These are phyloP conservation scores for Hyles lineata DNA, from an alignment of 2,888 invertebrate genomes.

Conservation along the genomic window DNA sequence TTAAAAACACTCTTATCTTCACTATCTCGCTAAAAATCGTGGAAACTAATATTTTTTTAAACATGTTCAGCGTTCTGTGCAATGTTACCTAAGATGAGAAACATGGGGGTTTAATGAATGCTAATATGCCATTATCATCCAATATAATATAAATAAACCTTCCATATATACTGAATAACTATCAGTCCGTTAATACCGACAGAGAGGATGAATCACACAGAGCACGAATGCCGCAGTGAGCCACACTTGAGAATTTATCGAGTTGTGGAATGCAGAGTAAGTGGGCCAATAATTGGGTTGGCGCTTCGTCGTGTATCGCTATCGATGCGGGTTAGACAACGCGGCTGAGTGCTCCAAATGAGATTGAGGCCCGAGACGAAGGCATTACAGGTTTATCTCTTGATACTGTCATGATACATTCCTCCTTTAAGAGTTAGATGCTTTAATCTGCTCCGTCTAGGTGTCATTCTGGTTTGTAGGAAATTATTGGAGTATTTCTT, in stretches of 20 bases:
- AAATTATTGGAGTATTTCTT: background rate
- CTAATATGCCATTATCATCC: too few species aligned
- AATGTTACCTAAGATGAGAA: too few species aligned
- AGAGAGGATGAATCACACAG: conserved; percentile 2
- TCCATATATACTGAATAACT: background rate
- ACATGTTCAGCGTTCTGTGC: too few species aligned
- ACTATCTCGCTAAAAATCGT: too few species aligned
- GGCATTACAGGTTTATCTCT: conserved; percentile 16
- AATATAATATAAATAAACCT: too few species aligned
- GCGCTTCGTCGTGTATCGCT: conserved; percentile 41
- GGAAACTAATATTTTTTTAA: too few species aligned
- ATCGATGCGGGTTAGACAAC: conserved; percentile 29
- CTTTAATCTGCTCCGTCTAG: too few species aligned
- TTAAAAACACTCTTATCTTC: too few species aligned
- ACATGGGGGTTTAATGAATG: too few species aligned
- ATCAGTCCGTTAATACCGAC: background rate
- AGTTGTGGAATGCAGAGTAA: conserved; percentile 61
- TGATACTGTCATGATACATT: background rate
- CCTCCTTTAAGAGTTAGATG: background rate
- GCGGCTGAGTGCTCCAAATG: conserved; percentile 21
- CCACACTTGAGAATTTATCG: conserved; percentile 56
- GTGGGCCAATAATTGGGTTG: conserved; percentile 64
- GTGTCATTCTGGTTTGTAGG: background rate
- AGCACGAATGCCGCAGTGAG: conserved; percentile 34
- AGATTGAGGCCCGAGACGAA: conserved; percentile 17